phyloP scores from a whole-genome alignment of 2,113 vertebrate genomes.

The Nestor notabilis region DNA sequence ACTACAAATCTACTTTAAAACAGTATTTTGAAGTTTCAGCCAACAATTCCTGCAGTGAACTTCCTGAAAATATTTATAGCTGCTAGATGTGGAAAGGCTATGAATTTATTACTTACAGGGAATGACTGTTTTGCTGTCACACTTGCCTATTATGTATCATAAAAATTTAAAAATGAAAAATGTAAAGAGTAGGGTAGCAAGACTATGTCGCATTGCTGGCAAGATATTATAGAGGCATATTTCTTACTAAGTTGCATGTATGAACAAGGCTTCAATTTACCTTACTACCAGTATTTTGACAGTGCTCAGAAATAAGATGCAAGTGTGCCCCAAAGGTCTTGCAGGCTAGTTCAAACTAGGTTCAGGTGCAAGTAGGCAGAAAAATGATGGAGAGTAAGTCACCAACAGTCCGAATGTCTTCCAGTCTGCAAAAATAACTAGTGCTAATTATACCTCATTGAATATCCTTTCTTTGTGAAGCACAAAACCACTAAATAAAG shows the following conservation, averaged over 20 bases:
- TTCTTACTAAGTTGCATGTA: background rate
- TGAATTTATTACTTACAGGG: background rate
- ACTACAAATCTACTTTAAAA: background rate
- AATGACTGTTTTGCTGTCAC: background rate
- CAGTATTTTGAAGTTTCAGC: background rate
- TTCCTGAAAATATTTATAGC: background rate
- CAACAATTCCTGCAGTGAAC: background rate
- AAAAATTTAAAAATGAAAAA: background rate
- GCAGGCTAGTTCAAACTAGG: background rate
- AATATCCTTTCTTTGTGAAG: background rate
- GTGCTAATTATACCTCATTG: background rate
- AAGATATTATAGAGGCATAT: background rate
- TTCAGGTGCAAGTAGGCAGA: background rate
- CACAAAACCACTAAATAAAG: background rate
- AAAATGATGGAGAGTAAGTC: background rate
- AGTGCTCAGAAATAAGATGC: background rate
- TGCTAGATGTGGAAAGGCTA: background rate
- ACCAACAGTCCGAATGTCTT: background rate
- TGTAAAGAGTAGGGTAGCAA: background rate
- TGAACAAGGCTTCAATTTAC: background rate
- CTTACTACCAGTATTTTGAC: background rate
- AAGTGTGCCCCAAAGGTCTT: background rate
- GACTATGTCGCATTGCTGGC: fast-evolving
- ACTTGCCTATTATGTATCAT: background rate
- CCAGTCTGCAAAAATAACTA: background rate